These are phyloP conservation scores for Drosophila carrolli DNA, from an alignment of 1,140 invertebrate genomes.

Conservation along the genomic window DNA sequence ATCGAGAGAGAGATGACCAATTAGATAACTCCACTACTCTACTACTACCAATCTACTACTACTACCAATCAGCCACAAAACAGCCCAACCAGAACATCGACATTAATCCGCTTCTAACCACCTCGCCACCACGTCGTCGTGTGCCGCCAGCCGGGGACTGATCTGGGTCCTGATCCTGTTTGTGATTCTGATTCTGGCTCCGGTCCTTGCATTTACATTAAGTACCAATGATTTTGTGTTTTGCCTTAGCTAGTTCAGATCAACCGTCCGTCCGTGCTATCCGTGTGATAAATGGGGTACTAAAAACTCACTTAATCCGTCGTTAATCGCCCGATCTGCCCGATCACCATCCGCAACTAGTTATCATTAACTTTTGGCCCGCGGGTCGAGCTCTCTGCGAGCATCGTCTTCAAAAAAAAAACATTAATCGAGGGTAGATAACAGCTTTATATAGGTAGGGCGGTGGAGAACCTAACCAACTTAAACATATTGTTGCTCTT, in stretches of 20 bases:
- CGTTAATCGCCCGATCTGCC: background rate
- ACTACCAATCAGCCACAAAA: constrained; percentile 51
- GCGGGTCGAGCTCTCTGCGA: background rate
- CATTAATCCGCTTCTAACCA: constrained; percentile 61
- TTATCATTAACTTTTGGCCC: background rate
- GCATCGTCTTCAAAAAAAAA: background rate
- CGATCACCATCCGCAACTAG: background rate
- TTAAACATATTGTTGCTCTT: constrained; percentile 83
- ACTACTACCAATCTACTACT: constrained; percentile 48
- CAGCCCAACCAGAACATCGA: constrained; percentile 60
- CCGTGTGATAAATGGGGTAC: background rate
- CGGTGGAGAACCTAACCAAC: constrained; percentile 74
- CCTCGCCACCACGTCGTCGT: constrained; percentile 45
- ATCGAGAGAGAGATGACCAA: constrained; percentile 72
- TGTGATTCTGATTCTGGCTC: constrained; percentile 29
- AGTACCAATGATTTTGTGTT: constrained; percentile 48
- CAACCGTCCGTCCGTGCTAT: constrained; percentile 18
- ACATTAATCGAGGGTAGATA: constrained; percentile 4
- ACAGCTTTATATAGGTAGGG: constrained; percentile 65
- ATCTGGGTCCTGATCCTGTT: constrained; percentile 30
- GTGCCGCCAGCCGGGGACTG: constrained; percentile 37
- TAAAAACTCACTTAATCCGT: background rate
- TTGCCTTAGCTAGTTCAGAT: constrained; percentile 25
- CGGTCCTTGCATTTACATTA: constrained; percentile 48
- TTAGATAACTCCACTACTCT: constrained; percentile 64